Percentiles rank a stretch among this genome's conserved stretches.
These are phyloP conservation scores for Cetoscarus ocellatus DNA, from an alignment of 2,797 vertebrate genomes.

Conservation along the genomic window DNA sequence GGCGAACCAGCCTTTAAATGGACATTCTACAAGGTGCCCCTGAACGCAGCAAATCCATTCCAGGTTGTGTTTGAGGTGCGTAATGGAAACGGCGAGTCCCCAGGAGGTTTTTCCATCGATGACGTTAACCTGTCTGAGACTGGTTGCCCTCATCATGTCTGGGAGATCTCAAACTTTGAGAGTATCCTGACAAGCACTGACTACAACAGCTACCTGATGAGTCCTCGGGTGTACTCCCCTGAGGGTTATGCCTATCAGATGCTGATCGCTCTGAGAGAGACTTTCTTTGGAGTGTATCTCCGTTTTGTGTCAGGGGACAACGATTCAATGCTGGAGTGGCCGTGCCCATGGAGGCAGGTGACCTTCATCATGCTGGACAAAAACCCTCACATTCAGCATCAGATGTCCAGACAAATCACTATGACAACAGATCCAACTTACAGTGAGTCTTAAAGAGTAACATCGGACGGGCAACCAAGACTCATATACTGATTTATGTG, in stretches of 20 bases:
- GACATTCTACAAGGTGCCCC: constrained; percentile 81
- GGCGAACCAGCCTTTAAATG: constrained; percentile 75
- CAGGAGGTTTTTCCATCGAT: constrained; percentile 86
- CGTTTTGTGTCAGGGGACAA: constrained; percentile 83
- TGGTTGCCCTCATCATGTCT: constrained; percentile 83
- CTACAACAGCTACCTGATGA: constrained; percentile 50
- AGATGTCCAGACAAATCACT: constrained; percentile 27
- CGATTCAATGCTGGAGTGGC: constrained; percentile 84
- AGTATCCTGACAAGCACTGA: constrained; percentile 56
- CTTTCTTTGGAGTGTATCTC: constrained; percentile 76
- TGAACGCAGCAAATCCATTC: constrained; percentile 79
- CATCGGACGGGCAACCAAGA: background rate
- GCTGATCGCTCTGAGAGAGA: constrained; percentile 13
- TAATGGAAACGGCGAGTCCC: constrained; percentile 73
- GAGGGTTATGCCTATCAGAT: constrained; percentile 87
- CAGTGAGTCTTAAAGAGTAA: constrained; percentile 5
- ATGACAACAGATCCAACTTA: constrained; percentile 16
- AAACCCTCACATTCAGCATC: constrained; percentile 76
- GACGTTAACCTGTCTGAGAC: constrained; percentile 88
- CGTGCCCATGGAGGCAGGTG: constrained; percentile 86
- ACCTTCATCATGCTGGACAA: constrained; percentile 88
- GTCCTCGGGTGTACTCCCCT: constrained; percentile 84
- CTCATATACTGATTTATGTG: background rate
- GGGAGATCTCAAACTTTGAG: constrained; percentile 84
- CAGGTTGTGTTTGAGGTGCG: constrained; percentile 82